phyloP scores from a whole-genome alignment of 2,113 vertebrate genomes.

The Erythrolamprus reginae region DNA sequence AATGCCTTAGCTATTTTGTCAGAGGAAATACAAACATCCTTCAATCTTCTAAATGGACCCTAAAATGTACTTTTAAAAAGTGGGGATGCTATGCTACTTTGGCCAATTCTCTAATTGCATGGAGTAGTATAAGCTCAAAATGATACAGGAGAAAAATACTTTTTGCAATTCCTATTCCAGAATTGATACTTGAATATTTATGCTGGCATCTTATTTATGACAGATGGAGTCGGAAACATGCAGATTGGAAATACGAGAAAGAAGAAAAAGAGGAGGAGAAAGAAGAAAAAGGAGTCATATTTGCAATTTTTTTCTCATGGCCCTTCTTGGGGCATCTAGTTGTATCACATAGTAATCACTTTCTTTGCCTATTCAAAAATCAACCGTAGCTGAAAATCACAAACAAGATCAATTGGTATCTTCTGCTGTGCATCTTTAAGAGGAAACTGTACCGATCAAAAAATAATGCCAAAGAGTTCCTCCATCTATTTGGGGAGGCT shows the following conservation, averaged over 20 bases:
- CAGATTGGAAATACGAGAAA: neutral
- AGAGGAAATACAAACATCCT: neutral
- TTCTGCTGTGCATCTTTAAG: accelerated
- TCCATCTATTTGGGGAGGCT: neutral
- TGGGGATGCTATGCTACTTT: neutral
- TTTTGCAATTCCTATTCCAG: neutral
- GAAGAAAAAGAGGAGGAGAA: neutral
- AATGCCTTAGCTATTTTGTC: neutral
- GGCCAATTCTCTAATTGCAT: neutral
- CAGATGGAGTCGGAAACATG: neutral
- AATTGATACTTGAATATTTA: neutral
- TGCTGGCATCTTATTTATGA: neutral
- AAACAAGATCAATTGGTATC: accelerated
- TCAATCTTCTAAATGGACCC: neutral
- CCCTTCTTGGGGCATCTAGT: neutral
- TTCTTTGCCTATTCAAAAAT: too few relatives aligned
- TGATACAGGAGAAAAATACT: neutral
- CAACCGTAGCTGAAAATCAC: neutral
- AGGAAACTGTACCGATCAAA: neutral
- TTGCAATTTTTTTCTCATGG: neutral
- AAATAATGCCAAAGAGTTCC: neutral
- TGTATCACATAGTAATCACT: neutral
- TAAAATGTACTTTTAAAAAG: neutral
- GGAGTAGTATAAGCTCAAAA: neutral
- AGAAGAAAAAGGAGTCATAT: neutral